Evolutionary conservation across 2,113 vertebrate species (phyloP).

Genomic region (Vulpes ferrilata): DNA sequence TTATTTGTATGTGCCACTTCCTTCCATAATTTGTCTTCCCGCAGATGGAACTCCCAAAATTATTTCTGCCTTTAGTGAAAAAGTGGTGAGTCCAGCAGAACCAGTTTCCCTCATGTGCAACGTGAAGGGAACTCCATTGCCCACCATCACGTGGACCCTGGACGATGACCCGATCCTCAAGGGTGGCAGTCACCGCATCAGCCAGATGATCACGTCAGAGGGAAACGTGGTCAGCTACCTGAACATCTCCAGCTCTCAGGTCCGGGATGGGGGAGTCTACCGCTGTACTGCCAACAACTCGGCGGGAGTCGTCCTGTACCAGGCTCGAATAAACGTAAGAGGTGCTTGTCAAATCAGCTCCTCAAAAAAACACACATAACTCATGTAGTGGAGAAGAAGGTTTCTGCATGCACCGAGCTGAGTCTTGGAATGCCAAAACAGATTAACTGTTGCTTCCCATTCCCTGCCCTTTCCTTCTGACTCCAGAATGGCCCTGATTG

Average conservation of each 20-base stretch:
- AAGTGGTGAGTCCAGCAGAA: constrained; percentile 97
- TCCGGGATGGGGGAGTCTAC: constrained; percentile 97
- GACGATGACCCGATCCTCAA: constrained; percentile 97
- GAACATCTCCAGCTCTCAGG: constrained; percentile 97
- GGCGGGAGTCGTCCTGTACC: constrained; percentile 98
- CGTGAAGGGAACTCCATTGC: constrained; percentile 96
- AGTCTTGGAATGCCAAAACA: constrained; percentile 80
- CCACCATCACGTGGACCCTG: constrained; percentile 95
- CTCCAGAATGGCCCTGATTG: constrained; percentile 70
- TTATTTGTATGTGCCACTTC: neutral
- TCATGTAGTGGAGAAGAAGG: constrained; percentile 84
- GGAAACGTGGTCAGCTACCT: constrained; percentile 98
- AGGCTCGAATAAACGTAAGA: constrained; percentile 99
- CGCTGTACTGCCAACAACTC: constrained; percentile 99
- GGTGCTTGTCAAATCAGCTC: constrained; percentile 99
- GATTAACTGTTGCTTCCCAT: constrained; percentile 8
- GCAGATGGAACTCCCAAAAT: constrained; percentile 99
- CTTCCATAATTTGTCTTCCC: constrained; percentile 54
- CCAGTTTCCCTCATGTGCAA: constrained; percentile 97
- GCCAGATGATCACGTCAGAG: constrained; percentile 95
- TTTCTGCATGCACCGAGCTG: constrained; percentile 83
- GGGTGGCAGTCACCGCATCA: constrained; percentile 95
- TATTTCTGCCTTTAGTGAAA: constrained; percentile 97
- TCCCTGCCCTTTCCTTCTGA: constrained; percentile 22
- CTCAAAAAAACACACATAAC: constrained; percentile 94